Evolutionary conservation across 2,113 vertebrate species (phyloP).

Genomic region (Stegastes partitus): DNA sequence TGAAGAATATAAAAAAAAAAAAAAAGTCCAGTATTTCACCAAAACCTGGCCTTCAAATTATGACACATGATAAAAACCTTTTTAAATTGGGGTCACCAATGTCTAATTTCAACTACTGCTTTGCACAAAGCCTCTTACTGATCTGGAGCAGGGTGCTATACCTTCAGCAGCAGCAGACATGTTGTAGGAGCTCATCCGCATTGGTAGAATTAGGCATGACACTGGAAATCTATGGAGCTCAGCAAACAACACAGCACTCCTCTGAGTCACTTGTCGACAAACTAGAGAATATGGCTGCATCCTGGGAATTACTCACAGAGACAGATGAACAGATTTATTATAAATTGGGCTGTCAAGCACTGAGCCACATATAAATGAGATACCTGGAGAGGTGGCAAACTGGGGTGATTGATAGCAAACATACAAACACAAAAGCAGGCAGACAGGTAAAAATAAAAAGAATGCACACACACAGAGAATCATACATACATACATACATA

Average conservation of each 20-base stretch:
- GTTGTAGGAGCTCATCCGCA: not conserved
- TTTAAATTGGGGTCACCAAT: too few relatives aligned
- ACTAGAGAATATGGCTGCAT: conserved; percentile 9
- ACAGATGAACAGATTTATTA: conserved; percentile 42
- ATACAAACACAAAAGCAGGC: conserved; percentile 17
- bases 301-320: conserved; percentile 32
- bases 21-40: too few relatives aligned
- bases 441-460: conserved; percentile 5
- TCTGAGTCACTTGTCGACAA: conserved; percentile 7
- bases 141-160: not conserved
- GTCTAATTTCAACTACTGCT: too few relatives aligned
- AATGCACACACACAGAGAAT: conserved; percentile 11
- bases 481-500: not conserved
- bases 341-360: conserved; percentile 53
- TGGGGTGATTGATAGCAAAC: conserved; percentile 36
- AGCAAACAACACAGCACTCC: not conserved
- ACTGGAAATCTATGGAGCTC: conserved; percentile 23
- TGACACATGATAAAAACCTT: too few relatives aligned
- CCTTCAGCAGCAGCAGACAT: not conserved
- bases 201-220: not conserved
- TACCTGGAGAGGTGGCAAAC: conserved; percentile 18
- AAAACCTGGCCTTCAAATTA: too few relatives aligned
- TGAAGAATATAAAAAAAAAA: too few relatives aligned
- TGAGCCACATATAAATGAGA: conserved; percentile 38
- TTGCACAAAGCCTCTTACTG: not conserved